Evolutionary conservation across 2,888 invertebrate genomes (phyloP).

Genomic region (Tribolium freemani): DNA sequence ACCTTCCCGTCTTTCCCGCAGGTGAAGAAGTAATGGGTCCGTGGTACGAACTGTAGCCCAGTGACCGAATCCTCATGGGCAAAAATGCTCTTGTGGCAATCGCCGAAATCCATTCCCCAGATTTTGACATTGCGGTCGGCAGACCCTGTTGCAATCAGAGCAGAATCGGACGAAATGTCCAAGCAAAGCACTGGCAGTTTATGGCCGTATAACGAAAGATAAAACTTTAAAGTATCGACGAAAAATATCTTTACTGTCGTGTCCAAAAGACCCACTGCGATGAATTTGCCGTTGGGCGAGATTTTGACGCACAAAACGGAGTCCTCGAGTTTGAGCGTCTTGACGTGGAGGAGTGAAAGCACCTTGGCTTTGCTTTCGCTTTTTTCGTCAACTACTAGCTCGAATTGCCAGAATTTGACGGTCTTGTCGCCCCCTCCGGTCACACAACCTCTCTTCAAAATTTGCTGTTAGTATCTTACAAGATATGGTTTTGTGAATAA

Average conservation of each 20-base stretch:
- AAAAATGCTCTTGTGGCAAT: constrained; percentile 95
- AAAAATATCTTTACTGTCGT: constrained; percentile 97
- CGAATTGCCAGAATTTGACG: constrained; percentile 95
- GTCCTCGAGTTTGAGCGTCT: constrained; percentile 90
- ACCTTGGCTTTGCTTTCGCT: constrained; percentile 78
- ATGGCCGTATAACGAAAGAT: constrained; percentile 95
- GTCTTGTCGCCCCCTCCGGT: constrained; percentile 92
- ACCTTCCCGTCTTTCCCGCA: constrained; percentile 94
- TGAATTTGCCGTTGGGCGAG: constrained; percentile 87
- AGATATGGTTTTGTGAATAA: background rate
- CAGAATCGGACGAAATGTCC: constrained; percentile 92
- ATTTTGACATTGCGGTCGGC: constrained; percentile 96
- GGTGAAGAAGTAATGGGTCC: constrained; percentile 94
- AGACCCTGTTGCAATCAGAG: constrained; percentile 92
- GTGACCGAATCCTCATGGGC: constrained; percentile 97
- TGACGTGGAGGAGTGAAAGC: constrained; percentile 82
- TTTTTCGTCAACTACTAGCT: constrained; percentile 79
- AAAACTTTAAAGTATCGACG: constrained; percentile 95
- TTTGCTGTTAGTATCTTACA: no score
- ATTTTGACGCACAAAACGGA: constrained; percentile 86
- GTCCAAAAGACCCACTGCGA: constrained; percentile 93
- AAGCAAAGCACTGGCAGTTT: constrained; percentile 93
- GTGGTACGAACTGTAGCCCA: constrained; percentile 88
- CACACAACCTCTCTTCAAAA: constrained; percentile 79
- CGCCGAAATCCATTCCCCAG: constrained; percentile 99